phyloP scores from a whole-genome alignment of 2,113 vertebrate species.

The Halichoeres trimaculatus region DNA sequence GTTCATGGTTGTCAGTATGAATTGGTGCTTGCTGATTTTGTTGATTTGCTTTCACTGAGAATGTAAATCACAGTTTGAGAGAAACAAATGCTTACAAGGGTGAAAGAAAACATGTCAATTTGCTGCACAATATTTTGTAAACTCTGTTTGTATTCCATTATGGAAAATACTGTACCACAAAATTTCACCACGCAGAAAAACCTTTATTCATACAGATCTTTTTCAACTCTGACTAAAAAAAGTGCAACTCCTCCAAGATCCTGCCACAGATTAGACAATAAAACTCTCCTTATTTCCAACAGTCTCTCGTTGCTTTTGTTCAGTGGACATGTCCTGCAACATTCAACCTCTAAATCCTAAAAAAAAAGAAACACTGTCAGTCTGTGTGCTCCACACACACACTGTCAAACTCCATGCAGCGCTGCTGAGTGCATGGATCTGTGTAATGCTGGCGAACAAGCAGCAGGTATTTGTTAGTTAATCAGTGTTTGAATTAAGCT shows the following conservation, averaged over 20 bases:
- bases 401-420: conserved; percentile 65
- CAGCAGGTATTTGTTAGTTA: conserved; percentile 83
- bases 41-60: conserved; percentile 36
- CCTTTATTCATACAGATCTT: neutral
- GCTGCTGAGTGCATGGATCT: conserved; percentile 24
- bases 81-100: conserved; percentile 1
- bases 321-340: conserved; percentile 44
- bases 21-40: conserved; percentile 30
- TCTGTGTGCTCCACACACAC: conserved; percentile 40
- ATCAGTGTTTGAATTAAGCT: conserved; percentile 75
- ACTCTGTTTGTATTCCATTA: neutral
- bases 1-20: conserved; percentile 35
- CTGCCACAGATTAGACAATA: conserved; percentile 15
- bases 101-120: conserved; percentile 16
- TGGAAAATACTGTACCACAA: neutral
- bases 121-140: neutral
- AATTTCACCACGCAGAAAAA: conserved; percentile 9
- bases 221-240: conserved; percentile 9
- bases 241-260: neutral
- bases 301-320: conserved; percentile 13
- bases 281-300: conserved; percentile 5
- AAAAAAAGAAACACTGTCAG: conserved; percentile 48
- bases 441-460: conserved; percentile 67
- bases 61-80: conserved; percentile 22
- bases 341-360: conserved; percentile 38